A percentile compares a stretch with the other conserved stretches of the same genome.
These are phyloP conservation scores for Furnarius figulus DNA, from an alignment of 2,113 vertebrate species.

Conservation along the genomic window DNA sequence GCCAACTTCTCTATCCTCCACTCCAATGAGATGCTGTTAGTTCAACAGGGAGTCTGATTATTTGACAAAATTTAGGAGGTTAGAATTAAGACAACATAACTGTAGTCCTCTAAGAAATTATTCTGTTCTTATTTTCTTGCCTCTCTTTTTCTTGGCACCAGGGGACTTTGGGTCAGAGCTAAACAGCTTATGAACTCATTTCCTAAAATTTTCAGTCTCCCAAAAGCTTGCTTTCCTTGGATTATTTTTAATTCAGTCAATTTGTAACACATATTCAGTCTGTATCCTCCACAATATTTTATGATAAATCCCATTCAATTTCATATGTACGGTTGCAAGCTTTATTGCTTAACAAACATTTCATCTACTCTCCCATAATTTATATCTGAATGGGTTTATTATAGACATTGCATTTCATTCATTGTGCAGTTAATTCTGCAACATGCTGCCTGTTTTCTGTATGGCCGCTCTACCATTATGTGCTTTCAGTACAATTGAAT, in stretches of 20 bases:
- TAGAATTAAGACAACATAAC: conserved; percentile 66
- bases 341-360: conserved; percentile 88
- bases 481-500: conserved; percentile 82
- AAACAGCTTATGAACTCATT: conserved; percentile 65
- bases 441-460: conserved; percentile 78
- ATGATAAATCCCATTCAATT: conserved; percentile 80
- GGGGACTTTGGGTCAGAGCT: conserved; percentile 59
- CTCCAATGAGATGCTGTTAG: conserved; percentile 32
- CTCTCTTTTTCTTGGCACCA: conserved; percentile 58
- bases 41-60: conserved; percentile 45
- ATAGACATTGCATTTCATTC: conserved; percentile 80
- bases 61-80: conserved; percentile 63
- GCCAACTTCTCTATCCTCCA: conserved; percentile 36
- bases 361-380: conserved; percentile 80
- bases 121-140: conserved; percentile 26
- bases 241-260: conserved; percentile 75
- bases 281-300: conserved; percentile 73
- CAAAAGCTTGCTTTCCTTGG: conserved; percentile 67
- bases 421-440: conserved; percentile 81
- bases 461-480: conserved; percentile 77
- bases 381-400: conserved; percentile 85
- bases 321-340: conserved; percentile 75
- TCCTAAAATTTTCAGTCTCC: conserved; percentile 66
- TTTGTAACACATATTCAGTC: conserved; percentile 71
- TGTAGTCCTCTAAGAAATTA: conserved; percentile 51